Conservation (phyloP, 2,888 invertebrate species). For the Lypha dubia region DNA sequence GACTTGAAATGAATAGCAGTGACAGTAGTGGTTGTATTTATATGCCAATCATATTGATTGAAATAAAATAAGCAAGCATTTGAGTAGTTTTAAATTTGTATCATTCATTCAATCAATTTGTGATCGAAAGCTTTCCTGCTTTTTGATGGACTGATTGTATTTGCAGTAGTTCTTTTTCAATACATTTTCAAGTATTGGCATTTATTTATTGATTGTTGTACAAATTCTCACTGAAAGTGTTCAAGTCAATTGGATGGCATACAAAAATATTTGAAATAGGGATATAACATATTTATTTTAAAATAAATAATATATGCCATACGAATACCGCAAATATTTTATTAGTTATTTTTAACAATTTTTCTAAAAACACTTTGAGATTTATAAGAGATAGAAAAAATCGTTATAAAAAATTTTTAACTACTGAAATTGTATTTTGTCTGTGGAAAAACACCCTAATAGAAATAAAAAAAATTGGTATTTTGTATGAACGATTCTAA, state of each 20-base stretch:
- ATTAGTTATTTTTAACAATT: too few species aligned
- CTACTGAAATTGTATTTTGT: too few species aligned
- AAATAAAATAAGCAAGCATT: too few species aligned
- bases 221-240: neutral
- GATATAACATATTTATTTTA: neutral
- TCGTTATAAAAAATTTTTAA: too few species aligned
- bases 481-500: too few species aligned
- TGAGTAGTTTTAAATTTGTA: too few species aligned
- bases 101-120: neutral
- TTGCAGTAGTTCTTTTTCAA: neutral
- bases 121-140: neutral
- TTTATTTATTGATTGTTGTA: slow-evolving; percentile 37
- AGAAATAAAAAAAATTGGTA: too few species aligned
- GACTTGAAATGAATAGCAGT: neutral
- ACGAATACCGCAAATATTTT: too few species aligned
- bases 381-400: too few species aligned
- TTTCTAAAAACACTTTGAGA: too few species aligned
- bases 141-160: neutral
- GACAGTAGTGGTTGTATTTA: slow-evolving; percentile 11
- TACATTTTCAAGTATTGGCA: slow-evolving; percentile 1
- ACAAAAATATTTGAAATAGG: neutral
- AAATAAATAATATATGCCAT: too few species aligned
- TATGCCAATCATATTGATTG: slow-evolving; percentile 27
- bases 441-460: too few species aligned
- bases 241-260: neutral